Evolutionary conservation across 2,888 invertebrate genomes (phyloP), one percentile per base, ranked within the genome.

Genomic region (Psylliodes chrysocephalus): DNA sequence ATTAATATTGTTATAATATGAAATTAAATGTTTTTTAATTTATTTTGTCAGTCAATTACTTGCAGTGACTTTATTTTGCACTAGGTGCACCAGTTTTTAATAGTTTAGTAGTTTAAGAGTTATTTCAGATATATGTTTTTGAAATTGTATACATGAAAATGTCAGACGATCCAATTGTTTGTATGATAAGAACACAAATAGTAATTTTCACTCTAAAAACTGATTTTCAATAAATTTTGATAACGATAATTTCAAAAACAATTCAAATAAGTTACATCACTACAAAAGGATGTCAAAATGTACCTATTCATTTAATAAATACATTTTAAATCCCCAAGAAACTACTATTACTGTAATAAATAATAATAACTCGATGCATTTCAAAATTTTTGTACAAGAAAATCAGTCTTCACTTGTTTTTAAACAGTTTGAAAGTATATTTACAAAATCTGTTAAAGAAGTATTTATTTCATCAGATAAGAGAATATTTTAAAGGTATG

Each of bases 351-450:
- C 14, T 25, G 18, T 42, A n/a, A 38, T 22, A 12, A 42, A 25
- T 42, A 54, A 42, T 18, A 56, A 40, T 56, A 28, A 42, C 46
- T 44, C 30, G 46, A 17, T 42, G 12, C 30, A 28, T 10, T 42
- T 46, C 1, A 78, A 25, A 15, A 51, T 55, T 55, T 55, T 57
- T 57, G 33, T 57, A 40, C 78, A 78, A 81, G 81, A 81, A 81
- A 81, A 81, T 80, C 81, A 81, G 80, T 79, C 81, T 81, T 80
- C 80, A 78, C 79, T 74, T 78, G 77, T 77, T 75, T 79, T n/a
- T 30, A 44, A 44, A 44, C 17, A 44, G 19, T 18, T 8, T 44
- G 17, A 44, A 44, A 17, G 19, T 44, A 44, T 75, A 65, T 75
- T 73, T 74, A 73, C 49, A 64, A 28, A 54, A 54, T 14, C n/a